A percentile compares a stretch with the other conserved stretches of the same genome.
phyloP scores from a whole-genome alignment of 1,140 invertebrate species.

The Potamilus streckersoni region DNA sequence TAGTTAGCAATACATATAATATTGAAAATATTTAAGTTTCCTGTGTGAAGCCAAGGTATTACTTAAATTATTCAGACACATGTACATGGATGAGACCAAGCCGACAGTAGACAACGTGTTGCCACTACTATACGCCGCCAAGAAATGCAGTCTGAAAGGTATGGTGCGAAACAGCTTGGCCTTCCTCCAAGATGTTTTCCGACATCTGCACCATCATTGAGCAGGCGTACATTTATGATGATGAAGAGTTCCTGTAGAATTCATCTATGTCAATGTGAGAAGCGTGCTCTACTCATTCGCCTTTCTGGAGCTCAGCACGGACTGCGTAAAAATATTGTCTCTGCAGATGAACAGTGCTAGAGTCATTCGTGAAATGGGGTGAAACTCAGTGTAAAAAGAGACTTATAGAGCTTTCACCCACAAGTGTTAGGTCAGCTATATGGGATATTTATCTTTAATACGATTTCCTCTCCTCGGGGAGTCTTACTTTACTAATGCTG shows the following conservation, averaged over 20 bases:
- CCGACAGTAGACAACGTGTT: constrained; percentile 84
- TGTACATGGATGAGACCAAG: constrained; percentile 43
- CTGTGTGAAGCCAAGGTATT: background rate
- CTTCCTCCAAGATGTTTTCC: constrained; percentile 80
- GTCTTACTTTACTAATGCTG: constrained; percentile 39
- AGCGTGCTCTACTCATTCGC: constrained; percentile 29
- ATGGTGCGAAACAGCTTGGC: constrained; percentile 84
- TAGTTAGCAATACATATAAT: background rate
- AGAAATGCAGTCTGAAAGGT: constrained; percentile 84
- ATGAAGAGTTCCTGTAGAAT: constrained; percentile 41
- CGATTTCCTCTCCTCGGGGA: constrained; percentile 42
- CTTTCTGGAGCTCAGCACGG: constrained; percentile 34
- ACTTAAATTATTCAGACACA: constrained; percentile 31
- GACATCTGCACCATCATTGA: constrained; percentile 73
- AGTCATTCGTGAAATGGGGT: constrained; percentile 33
- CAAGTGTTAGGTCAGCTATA: constrained; percentile 33
- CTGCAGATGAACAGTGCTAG: constrained; percentile 30
- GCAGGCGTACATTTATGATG: constrained; percentile 48
- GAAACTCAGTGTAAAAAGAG: constrained; percentile 30
- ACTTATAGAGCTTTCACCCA: constrained; percentile 24
- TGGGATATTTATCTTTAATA: constrained; percentile 36
- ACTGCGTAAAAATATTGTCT: constrained; percentile 34
- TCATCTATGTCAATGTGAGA: constrained; percentile 31
- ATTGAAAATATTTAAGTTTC: background rate
- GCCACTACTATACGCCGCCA: constrained; percentile 84